These are phyloP conservation scores for Teleopsis dalmanni DNA, from an alignment of 1,140 invertebrate genomes.

Conservation along the genomic window DNA sequence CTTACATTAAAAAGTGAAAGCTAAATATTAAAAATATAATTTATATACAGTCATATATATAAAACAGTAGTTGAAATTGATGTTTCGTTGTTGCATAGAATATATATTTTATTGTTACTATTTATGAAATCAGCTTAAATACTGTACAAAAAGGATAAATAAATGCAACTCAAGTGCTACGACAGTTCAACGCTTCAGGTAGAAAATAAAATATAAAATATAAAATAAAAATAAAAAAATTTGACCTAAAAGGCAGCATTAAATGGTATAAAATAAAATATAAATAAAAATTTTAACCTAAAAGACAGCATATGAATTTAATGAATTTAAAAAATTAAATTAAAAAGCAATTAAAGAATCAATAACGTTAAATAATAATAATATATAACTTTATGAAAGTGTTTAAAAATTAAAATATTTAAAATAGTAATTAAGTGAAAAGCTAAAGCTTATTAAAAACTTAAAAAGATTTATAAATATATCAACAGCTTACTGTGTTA, in stretches of 20 bases:
- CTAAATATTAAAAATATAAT: not conserved
- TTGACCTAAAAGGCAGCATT: not conserved
- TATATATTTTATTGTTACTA: not conserved
- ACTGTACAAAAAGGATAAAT: not conserved
- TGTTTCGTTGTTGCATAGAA: not conserved
- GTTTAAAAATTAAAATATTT: not conserved
- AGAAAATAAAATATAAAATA: not conserved
- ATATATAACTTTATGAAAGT: not conserved
- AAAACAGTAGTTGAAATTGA: not conserved
- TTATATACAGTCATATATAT: not conserved
- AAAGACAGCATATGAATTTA: not conserved
- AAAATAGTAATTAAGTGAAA: not conserved
- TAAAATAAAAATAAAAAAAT: not conserved
- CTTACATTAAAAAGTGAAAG: too few species aligned
- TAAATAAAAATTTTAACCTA: not conserved
- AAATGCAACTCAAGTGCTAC: not conserved
- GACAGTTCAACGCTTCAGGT: not conserved
- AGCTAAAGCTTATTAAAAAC: not conserved
- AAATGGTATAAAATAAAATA: not conserved
- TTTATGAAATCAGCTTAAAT: not conserved
- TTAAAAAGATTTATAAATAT: not conserved
- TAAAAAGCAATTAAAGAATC: not conserved
- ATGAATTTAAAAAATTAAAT: slow-evolving; percentile 2
- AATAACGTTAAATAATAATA: not conserved
- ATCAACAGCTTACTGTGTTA: slow-evolving; percentile 1